A percentile compares a stretch with the other conserved stretches of the same genome.
Evolutionary conservation across 2,888 invertebrate genomes (phyloP).

Genomic region (Panorpa germanica): DNA sequence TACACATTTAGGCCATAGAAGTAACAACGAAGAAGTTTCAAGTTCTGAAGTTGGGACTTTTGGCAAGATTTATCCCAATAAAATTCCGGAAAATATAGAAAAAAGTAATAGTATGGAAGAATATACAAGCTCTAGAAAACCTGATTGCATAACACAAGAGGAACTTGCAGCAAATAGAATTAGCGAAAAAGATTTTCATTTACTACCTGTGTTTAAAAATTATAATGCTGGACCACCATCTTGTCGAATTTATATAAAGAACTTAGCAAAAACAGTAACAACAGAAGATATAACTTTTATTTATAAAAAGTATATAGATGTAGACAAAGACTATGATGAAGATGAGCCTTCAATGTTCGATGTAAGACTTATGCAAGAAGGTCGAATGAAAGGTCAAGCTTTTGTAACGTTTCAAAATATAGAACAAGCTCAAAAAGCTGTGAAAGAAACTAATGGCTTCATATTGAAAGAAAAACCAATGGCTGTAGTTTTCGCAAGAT

Average conservation of each 20-base stretch:
- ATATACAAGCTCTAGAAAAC: slow-evolving; percentile 14
- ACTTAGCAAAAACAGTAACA: slow-evolving; percentile 65
- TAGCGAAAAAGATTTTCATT: slow-evolving; percentile 46
- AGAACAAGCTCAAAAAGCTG: slow-evolving; percentile 50
- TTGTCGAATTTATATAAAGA: slow-evolving; percentile 80
- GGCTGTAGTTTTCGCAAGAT: slow-evolving; percentile 73
- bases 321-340: slow-evolving; percentile 19
- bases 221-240: slow-evolving; percentile 68
- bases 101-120: slow-evolving; percentile 12
- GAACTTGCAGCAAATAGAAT: slow-evolving; percentile 50
- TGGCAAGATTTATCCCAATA: slow-evolving; percentile 29
- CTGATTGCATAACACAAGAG: slow-evolving; percentile 32
- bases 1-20: too few species aligned
- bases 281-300: slow-evolving; percentile 55
- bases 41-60: too few species aligned
- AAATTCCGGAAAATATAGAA: slow-evolving; percentile 15
- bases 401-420: slow-evolving; percentile 44
- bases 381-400: slow-evolving; percentile 92
- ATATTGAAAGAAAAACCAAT: slow-evolving; percentile 75
- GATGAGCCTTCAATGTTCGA: slow-evolving; percentile 32
- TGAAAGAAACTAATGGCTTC: slow-evolving; percentile 73
- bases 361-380: slow-evolving; percentile 79
- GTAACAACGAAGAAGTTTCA: too few species aligned
- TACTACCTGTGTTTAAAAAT: slow-evolving; percentile 66
- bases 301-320: slow-evolving; percentile 43